These are phyloP conservation scores for Danio aesculapii DNA, from an alignment of 2,797 vertebrate species.

Conservation along the genomic window DNA sequence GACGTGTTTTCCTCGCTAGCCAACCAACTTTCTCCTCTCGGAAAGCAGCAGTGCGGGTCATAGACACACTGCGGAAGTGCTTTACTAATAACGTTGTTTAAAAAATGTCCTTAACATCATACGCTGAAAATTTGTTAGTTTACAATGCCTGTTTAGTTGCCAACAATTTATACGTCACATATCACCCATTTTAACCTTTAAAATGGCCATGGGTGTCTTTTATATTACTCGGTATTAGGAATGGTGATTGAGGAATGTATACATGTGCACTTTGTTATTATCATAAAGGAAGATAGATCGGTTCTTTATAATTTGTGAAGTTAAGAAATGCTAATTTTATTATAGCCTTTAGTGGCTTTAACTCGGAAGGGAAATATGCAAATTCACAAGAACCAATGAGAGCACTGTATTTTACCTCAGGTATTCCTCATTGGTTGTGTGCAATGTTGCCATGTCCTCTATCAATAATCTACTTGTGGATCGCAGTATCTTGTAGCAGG, in stretches of 20 bases:
- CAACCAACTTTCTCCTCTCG: constrained; percentile 39
- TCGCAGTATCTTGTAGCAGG: no score
- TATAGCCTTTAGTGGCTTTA: no score
- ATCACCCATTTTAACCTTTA: neutral
- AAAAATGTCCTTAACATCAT: neutral
- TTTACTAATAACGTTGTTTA: neutral
- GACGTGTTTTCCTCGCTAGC: constrained; percentile 2
- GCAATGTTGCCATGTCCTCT: constrained; percentile 22
- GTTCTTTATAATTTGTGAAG: neutral
- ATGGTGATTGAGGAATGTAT: neutral
- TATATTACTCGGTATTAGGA: neutral
- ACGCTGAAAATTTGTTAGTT: neutral
- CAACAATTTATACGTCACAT: neutral
- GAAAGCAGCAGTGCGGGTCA: neutral
- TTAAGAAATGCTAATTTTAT: no score
- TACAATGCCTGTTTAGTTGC: neutral
- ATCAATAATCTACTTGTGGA: neutral
- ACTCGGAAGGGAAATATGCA: neutral
- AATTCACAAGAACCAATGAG: constrained; percentile 4
- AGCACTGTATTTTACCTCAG: neutral
- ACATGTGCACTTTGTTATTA: neutral
- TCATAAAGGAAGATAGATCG: no score
- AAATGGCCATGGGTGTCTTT: neutral
- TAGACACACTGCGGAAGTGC: constrained; percentile 31
- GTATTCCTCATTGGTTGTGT: constrained; percentile 9